Percentiles rank a stretch among this genome's conserved stretches.
phyloP scores from a whole-genome alignment of 2,113 vertebrate species.

The Odocoileus hemionus region DNA sequence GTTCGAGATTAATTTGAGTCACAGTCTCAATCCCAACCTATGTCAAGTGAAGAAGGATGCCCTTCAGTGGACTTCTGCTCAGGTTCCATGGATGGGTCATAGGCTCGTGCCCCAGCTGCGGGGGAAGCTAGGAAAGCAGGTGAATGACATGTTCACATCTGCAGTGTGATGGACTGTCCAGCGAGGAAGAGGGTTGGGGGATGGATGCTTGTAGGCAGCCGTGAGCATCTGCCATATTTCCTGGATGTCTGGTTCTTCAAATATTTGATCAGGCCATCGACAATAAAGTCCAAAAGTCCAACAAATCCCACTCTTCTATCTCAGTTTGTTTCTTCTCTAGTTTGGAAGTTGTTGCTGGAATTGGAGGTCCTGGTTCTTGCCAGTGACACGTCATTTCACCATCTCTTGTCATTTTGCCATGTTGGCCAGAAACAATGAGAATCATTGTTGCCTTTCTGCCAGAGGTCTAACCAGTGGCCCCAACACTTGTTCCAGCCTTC shows the following conservation, averaged over 20 bases:
- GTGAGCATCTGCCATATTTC: neutral
- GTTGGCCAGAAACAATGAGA: neutral
- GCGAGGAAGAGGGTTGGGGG: neutral
- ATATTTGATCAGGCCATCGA: neutral
- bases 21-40: neutral
- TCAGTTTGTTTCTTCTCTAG: neutral
- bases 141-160: neutral
- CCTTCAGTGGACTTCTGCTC: neutral
- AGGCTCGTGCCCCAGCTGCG: neutral
- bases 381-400: neutral
- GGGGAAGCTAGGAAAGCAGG: neutral
- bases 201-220: neutral
- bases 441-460: neutral
- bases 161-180: neutral
- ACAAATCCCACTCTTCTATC: neutral
- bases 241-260: neutral
- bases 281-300: neutral
- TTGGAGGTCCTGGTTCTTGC: neutral
- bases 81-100: neutral
- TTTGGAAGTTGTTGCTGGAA: neutral
- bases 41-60: neutral
- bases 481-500: neutral
- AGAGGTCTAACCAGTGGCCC: neutral
- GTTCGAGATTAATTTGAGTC: neutral
- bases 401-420: neutral